Conservation (phyloP, 2,888 invertebrate genomes). For the Heterodera filipjevi region DNA sequence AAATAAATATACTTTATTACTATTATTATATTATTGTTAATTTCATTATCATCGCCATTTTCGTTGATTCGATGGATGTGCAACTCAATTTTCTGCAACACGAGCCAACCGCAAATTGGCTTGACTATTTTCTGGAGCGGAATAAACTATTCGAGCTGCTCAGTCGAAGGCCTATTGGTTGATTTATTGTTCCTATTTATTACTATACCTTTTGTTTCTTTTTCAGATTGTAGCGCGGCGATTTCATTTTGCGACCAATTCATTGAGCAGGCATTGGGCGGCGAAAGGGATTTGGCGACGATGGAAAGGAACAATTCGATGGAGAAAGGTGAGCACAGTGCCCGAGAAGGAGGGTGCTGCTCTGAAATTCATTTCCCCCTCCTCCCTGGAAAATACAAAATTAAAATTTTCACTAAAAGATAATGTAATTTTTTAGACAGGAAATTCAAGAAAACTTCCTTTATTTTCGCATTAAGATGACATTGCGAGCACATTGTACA, state of each 20-base stretch:
- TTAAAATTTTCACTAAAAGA: too few species aligned
- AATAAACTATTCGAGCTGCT: conserved; percentile 28
- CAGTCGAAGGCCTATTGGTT: conserved; percentile 8
- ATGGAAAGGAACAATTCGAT: conserved; percentile 29
- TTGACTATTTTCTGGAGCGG: conserved; percentile 43
- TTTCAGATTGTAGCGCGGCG: conserved; percentile 27
- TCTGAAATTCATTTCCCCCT: neutral
- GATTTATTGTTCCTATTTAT: conserved; percentile 17
- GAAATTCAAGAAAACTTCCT: too few species aligned
- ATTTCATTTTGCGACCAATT: conserved; percentile 38
- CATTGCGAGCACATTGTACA: conserved; percentile 23
- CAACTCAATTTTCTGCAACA: conserved; percentile 40
- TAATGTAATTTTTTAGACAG: too few species aligned
- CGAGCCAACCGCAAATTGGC: conserved; percentile 40
- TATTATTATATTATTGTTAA: neutral
- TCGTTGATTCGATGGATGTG: conserved; percentile 3
- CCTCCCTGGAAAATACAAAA: too few species aligned
- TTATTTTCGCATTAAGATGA: conserved; percentile 38
- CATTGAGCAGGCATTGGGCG: conserved; percentile 38
- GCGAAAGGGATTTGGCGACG: conserved; percentile 29
- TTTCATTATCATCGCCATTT: neutral
- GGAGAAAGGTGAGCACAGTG: conserved; percentile 22
- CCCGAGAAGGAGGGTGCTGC: too few species aligned
- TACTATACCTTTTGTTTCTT: neutral
- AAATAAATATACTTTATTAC: too few species aligned